Evolutionary conservation across 2,113 vertebrate species (phyloP).

Genomic region (Ranitomeya variabilis): DNA sequence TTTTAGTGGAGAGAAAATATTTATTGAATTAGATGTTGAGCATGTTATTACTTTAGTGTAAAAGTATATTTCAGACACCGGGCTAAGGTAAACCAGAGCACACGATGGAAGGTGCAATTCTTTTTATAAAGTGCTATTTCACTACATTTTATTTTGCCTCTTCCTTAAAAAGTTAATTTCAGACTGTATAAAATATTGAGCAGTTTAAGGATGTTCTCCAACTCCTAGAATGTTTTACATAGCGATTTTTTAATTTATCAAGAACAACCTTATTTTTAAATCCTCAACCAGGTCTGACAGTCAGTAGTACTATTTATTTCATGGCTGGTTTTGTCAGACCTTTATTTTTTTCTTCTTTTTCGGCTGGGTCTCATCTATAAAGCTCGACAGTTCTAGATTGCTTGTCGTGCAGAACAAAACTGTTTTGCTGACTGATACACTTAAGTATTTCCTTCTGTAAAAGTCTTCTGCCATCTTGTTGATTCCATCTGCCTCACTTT

Average conservation of each 20-base stretch:
- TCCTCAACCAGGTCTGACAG: conserved; percentile 1
- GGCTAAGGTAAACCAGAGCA: background rate
- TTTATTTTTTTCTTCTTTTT: background rate
- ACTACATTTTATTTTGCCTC: background rate
- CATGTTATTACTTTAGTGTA: background rate
- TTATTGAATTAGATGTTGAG: conserved; percentile 1
- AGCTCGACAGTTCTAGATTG: conserved; percentile 35
- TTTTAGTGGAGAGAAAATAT: background rate
- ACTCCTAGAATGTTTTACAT: background rate
- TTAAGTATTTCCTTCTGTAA: background rate
- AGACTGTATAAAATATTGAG: background rate
- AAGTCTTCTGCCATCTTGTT: background rate
- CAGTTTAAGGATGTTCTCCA: background rate
- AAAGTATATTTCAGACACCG: background rate
- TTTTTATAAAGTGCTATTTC: background rate
- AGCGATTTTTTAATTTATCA: conserved; percentile 29
- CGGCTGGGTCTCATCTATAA: conserved; percentile 19
- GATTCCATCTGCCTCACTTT: conserved; percentile 8
- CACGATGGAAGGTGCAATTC: background rate
- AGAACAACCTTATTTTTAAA: background rate
- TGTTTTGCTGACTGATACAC: conserved; percentile 15
- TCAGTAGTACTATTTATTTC: conserved; percentile 17
- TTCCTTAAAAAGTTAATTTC: background rate
- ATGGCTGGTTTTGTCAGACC: conserved; percentile 16
- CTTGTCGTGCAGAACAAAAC: conserved; percentile 2